Evolutionary conservation across 2,113 vertebrate genomes (phyloP).

Genomic region (Pomatorhinus ruficollis): DNA sequence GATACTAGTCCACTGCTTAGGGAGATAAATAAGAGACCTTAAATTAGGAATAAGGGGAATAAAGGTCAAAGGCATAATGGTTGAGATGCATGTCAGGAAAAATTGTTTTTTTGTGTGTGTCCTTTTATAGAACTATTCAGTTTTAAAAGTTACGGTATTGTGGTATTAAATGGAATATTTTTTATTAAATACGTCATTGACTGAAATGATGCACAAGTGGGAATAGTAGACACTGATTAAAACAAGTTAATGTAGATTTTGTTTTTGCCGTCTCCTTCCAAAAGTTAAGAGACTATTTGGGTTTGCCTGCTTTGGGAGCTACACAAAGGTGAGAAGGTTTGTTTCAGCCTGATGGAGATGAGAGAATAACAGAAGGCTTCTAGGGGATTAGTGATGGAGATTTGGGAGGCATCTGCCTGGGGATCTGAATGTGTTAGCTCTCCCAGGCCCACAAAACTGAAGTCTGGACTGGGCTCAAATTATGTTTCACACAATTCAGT

Average conservation of each 20-base stretch:
- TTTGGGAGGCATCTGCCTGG: slow-evolving; percentile 51
- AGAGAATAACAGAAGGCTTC: slow-evolving; percentile 53
- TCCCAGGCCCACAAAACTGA: slow-evolving; percentile 24
- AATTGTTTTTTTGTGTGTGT: slow-evolving; percentile 35
- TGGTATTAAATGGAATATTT: not conserved
- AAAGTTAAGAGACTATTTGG: not conserved
- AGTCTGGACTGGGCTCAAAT: slow-evolving; percentile 51
- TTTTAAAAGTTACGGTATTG: not conserved
- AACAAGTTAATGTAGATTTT: not conserved
- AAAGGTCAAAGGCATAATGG: slow-evolving; percentile 56
- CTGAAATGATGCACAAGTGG: not conserved
- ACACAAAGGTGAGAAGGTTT: slow-evolving; percentile 36
- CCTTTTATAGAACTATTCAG: not conserved
- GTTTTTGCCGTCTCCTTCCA: slow-evolving; percentile 3
- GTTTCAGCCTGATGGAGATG: slow-evolving; percentile 48
- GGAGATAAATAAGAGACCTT: slow-evolving; percentile 65
- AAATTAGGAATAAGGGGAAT: slow-evolving; percentile 61
- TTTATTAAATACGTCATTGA: not conserved
- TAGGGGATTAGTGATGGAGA: slow-evolving; percentile 16
- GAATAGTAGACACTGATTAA: not conserved
- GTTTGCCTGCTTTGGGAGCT: slow-evolving; percentile 5
- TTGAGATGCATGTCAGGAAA: slow-evolving; percentile 11
- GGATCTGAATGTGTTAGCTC: slow-evolving; percentile 34
- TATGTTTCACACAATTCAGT: slow-evolving; percentile 23
- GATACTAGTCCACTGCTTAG: slow-evolving; percentile 38